Evolutionary conservation across 2,888 invertebrate species (phyloP).

Genomic region (Nemurella pictetii): DNA sequence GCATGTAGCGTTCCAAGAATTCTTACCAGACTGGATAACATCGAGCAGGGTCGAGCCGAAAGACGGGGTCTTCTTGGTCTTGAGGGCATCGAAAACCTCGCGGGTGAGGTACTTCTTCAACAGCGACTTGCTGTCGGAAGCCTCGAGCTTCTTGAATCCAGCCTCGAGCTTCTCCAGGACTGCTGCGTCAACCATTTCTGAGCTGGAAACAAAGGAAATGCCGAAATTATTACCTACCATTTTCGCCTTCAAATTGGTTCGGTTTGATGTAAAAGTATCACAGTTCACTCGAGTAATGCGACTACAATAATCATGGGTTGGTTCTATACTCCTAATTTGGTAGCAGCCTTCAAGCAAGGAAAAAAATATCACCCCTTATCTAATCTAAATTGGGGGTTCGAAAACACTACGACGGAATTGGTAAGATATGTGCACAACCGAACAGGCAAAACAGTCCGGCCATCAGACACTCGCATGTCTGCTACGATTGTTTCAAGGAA

Average conservation of each 20-base stretch:
- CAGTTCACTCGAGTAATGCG: background rate
- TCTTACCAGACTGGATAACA: constrained; percentile 88
- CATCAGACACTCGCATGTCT: no score
- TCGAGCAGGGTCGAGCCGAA: constrained; percentile 92
- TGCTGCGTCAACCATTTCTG: constrained; percentile 87
- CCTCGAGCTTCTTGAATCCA: constrained; percentile 84
- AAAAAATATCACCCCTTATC: background rate
- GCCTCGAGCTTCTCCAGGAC: constrained; percentile 89
- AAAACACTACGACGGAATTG: background rate
- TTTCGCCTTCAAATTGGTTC: background rate
- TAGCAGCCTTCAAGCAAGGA: background rate
- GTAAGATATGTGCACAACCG: background rate
- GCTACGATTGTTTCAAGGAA: no score
- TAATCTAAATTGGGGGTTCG: background rate
- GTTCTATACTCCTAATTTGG: constrained; percentile 1
- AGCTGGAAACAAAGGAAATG: constrained; percentile 61
- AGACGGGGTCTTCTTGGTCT: constrained; percentile 84
- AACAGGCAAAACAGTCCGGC: background rate
- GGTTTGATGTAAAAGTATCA: background rate
- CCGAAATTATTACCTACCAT: background rate
- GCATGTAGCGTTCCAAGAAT: no score
- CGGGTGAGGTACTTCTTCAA: constrained; percentile 93
- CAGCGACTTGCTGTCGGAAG: constrained; percentile 91
- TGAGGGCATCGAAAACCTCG: constrained; percentile 88
- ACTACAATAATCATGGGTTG: background rate